phyloP scores from a whole-genome alignment of 1,140 invertebrate species.

The Bombus consobrinus region DNA sequence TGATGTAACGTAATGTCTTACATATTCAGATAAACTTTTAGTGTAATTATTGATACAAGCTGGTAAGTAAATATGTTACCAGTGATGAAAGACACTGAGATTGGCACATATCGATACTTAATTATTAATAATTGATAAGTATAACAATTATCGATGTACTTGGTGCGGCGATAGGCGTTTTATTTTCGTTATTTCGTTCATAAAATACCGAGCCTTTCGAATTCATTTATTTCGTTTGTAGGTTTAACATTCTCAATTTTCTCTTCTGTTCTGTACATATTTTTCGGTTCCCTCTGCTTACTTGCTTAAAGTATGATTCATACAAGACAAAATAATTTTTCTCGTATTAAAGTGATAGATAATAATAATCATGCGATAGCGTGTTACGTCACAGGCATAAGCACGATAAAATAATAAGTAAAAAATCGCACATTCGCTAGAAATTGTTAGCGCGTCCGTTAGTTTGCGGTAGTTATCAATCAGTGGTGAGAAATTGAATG shows the following conservation, averaged over 20 bases:
- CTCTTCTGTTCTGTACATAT: too few species aligned
- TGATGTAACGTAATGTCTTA: background rate
- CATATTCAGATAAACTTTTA: background rate
- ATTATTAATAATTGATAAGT: too few species aligned
- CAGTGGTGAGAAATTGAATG: too few species aligned
- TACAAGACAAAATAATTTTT: too few species aligned
- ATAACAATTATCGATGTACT: conserved; percentile 1
- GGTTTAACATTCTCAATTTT: background rate
- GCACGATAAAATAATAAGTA: too few species aligned
- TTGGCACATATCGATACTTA: background rate
- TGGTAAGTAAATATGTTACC: background rate
- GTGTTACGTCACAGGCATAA: too few species aligned
- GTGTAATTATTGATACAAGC: background rate
- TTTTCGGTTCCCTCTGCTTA: background rate
- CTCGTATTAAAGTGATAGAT: too few species aligned
- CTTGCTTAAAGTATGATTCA: too few species aligned
- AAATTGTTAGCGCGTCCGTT: too few species aligned
- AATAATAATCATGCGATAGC: too few species aligned
- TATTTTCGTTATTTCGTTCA: background rate
- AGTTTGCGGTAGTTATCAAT: too few species aligned
- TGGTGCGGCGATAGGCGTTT: background rate
- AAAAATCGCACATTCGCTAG: too few species aligned
- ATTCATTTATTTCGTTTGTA: background rate
- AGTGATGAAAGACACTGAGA: background rate
- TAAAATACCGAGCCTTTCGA: background rate